A percentile compares a stretch with the other conserved stretches of the same genome.
Evolutionary conservation across 1,140 invertebrate species (phyloP).

Genomic region (Saccostrea echinata): DNA sequence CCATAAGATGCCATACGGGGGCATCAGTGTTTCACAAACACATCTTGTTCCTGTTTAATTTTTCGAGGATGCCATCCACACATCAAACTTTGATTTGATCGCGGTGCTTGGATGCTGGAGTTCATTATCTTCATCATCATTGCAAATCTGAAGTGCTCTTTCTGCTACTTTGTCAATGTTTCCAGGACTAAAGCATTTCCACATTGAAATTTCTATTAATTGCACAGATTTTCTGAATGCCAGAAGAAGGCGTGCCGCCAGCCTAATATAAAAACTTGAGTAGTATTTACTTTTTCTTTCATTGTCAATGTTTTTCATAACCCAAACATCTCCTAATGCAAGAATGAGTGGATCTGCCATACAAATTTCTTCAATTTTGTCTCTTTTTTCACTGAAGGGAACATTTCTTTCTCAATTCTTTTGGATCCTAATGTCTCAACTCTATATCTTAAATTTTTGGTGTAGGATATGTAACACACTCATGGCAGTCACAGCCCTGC

Average conservation of each 20-base stretch:
- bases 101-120: conserved; percentile 40
- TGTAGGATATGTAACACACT: too few relatives aligned
- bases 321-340: conserved; percentile 46
- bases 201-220: not conserved
- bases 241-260: conserved; percentile 29
- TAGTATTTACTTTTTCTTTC: conserved; percentile 23
- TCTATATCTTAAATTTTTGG: too few relatives aligned
- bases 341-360: conserved; percentile 25
- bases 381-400: conserved; percentile 31
- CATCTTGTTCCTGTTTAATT: too few relatives aligned
- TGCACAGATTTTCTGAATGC: conserved; percentile 6
- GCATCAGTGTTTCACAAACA: too few relatives aligned
- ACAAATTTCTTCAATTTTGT: conserved; percentile 33
- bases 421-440: conserved; percentile 8
- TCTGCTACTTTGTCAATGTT: conserved; percentile 12
- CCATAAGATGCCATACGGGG: too few relatives aligned
- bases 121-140: conserved; percentile 14
- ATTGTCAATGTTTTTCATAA: conserved; percentile 47
- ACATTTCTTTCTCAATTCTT: conserved; percentile 36
- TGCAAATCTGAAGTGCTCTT: conserved; percentile 9
- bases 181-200: not conserved
- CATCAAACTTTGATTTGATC: not conserved
- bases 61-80: conserved; percentile 35
- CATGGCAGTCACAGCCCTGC: too few relatives aligned
- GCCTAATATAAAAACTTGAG: conserved; percentile 36